Evolutionary conservation across 2,888 invertebrate species (phyloP).

Genomic region (Euphydryas editha): DNA sequence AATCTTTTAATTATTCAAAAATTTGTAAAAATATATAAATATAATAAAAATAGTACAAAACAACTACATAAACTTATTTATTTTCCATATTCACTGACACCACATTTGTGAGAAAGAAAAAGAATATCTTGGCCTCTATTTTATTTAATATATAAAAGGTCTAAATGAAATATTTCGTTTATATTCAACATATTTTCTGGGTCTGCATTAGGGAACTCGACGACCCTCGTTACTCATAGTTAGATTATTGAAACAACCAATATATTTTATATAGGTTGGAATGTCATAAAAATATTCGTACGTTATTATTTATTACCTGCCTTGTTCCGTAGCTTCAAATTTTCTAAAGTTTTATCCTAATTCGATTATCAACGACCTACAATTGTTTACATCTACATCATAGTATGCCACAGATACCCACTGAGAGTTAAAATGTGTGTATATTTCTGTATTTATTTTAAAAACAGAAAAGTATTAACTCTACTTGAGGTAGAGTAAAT

Average conservation of each 20-base stretch:
- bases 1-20: no score
- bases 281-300: conserved; percentile 1
- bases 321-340: not conserved
- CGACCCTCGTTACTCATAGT: conserved; percentile 53
- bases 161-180: conserved; percentile 9
- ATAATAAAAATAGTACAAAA: no score
- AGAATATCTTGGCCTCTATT: not conserved
- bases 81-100: no score
- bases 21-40: no score
- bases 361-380: no score
- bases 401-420: no score
- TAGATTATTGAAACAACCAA: conserved; percentile 17
- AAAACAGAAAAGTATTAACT: no score
- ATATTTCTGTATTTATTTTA: no score
- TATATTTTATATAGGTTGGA: conserved; percentile 4
- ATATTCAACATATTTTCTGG: conserved; percentile 11
- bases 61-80: no score
- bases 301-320: not conserved
- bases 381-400: no score
- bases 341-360: not conserved
- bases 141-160: not conserved
- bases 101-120: not conserved
- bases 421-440: no score
- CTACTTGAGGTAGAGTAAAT: no score
- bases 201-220: conserved; percentile 41